Percentiles rank a stretch among this genome's conserved stretches.
phyloP scores from a whole-genome alignment of 2,797 vertebrate genomes.

The Sebastes dallii region DNA sequence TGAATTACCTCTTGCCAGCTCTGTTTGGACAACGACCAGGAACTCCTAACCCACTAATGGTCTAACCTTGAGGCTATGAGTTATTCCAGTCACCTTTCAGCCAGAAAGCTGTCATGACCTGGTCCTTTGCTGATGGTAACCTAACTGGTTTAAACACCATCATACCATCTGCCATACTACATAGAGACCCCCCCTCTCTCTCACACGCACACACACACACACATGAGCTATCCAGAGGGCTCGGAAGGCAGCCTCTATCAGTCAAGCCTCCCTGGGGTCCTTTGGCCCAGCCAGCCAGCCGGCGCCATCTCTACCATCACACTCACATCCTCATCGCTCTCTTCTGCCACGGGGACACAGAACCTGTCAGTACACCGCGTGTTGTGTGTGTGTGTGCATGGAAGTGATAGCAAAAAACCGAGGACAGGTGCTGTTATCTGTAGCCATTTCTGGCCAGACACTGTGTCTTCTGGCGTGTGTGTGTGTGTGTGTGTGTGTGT shows the following conservation, averaged over 20 bases:
- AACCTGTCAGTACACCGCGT: slow-evolving; percentile 38
- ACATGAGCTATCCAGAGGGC: slow-evolving; percentile 19
- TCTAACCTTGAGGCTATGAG: slow-evolving; percentile 50
- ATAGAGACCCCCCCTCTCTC: not conserved
- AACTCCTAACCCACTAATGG: not conserved
- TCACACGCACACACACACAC: not conserved
- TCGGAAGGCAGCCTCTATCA: slow-evolving; percentile 69
- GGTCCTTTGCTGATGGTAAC: slow-evolving; percentile 33
- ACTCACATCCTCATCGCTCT: slow-evolving; percentile 59
- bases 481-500: not conserved
- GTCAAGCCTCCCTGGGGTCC: slow-evolving; percentile 67
- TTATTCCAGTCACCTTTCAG: slow-evolving; percentile 30
- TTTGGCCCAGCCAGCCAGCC: slow-evolving; percentile 52
- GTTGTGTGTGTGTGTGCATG: not conserved
- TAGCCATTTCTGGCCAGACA: slow-evolving; percentile 51
- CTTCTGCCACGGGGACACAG: slow-evolving; percentile 54
- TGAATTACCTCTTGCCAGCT: not conserved
- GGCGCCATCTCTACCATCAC: slow-evolving; percentile 61
- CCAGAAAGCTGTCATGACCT: slow-evolving; percentile 62
- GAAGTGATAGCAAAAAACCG: slow-evolving; percentile 42
- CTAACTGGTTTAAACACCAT: slow-evolving; percentile 62
- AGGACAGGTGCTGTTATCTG: slow-evolving; percentile 62
- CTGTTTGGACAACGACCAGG: not conserved
- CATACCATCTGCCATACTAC: slow-evolving; percentile 60
- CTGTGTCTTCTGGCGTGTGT: slow-evolving; percentile 34